Evolutionary conservation across 2,113 vertebrate species (phyloP).

Genomic region (Mormyrus iriodes): DNA sequence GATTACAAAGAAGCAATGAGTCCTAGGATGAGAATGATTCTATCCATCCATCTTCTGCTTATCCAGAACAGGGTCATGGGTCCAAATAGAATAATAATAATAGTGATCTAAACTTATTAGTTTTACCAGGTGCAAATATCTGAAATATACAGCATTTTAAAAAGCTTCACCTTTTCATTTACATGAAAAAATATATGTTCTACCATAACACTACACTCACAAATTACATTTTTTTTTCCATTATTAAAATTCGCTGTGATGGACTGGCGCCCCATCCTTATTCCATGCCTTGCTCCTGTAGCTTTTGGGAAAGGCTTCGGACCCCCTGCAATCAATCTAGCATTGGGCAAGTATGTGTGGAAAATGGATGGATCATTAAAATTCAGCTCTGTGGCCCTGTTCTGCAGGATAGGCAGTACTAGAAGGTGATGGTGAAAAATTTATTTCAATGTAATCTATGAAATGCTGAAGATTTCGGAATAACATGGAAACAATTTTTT

Average conservation of each 20-base stretch:
- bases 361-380: background rate
- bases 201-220: too few species aligned
- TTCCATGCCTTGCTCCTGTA: background rate
- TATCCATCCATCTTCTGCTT: background rate
- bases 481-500: background rate
- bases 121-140: too few species aligned
- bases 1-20: background rate
- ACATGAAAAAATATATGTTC: background rate
- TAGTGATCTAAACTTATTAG: background rate
- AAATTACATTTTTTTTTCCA: too few species aligned
- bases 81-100: background rate
- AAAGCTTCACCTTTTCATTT: background rate
- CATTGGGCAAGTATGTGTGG: background rate
- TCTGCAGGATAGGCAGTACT: too few species aligned
- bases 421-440: background rate
- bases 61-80: background rate
- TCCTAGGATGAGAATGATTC: background rate
- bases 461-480: background rate
- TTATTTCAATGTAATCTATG: background rate
- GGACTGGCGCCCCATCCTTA: background rate
- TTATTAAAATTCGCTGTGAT: too few species aligned
- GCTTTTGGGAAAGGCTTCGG: background rate
- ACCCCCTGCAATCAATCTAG: background rate
- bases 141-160: background rate
- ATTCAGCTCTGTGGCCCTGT: too few species aligned